A percentile compares a stretch with the other conserved stretches of the same genome.
Conservation (phyloP, 2,797 vertebrate species). For the Pipistrellus kuhlii region DNA sequence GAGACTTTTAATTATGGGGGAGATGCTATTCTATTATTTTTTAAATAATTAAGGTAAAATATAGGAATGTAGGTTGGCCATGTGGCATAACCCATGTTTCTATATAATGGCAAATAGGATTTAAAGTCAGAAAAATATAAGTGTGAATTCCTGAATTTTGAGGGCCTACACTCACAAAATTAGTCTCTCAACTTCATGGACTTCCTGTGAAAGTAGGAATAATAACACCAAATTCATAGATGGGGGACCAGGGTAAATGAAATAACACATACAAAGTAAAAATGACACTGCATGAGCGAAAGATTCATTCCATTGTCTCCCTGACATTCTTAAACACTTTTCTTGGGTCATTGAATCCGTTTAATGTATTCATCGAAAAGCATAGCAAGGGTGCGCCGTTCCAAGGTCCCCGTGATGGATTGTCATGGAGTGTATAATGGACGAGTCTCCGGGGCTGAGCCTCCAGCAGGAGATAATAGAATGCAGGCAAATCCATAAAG, state of each 20-base stretch:
- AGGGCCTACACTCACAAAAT: neutral
- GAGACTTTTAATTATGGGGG: neutral
- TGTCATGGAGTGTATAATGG: slow-evolving; percentile 70
- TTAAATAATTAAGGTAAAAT: slow-evolving; percentile 19
- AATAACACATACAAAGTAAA: neutral
- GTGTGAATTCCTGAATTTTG: neutral
- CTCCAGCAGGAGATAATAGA: slow-evolving; percentile 70
- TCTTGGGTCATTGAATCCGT: slow-evolving; percentile 71
- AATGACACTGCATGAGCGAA: neutral
- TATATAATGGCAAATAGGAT: neutral
- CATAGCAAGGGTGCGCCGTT: slow-evolving; percentile 54
- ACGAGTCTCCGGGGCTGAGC: slow-evolving; percentile 48
- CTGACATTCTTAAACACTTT: slow-evolving; percentile 72
- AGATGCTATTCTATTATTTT: neutral
- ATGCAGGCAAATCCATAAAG: slow-evolving; percentile 62
- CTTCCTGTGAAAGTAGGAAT: neutral
- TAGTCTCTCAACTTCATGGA: neutral
- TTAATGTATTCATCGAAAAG: slow-evolving; percentile 77
- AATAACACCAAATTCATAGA: neutral
- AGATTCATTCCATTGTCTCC: slow-evolving; percentile 72
- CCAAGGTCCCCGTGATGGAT: slow-evolving; percentile 76
- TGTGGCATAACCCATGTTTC: neutral
- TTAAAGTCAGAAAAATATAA: neutral
- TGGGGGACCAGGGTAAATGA: neutral
- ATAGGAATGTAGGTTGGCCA: neutral